Percentiles rank a stretch among this genome's conserved stretches.
Evolutionary conservation across 2,888 invertebrate genomes (phyloP).

Genomic region (Tetragonisca angustula): DNA sequence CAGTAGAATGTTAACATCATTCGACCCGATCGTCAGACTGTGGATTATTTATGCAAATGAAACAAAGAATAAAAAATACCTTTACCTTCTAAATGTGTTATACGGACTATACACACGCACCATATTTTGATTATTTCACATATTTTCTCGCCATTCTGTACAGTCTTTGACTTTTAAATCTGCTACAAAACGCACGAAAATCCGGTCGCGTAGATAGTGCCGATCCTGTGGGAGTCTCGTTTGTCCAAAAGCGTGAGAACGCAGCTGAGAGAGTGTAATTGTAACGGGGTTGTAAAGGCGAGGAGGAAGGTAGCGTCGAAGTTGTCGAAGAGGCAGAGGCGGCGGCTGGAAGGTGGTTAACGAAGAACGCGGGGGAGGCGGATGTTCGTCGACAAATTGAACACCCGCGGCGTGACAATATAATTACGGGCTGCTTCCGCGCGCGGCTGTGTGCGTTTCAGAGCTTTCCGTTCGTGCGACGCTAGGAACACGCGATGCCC

Average conservation of each 20-base stretch:
- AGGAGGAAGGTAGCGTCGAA: constrained; percentile 33
- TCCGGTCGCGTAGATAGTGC: background rate
- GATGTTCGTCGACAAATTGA: constrained; percentile 69
- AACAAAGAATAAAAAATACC: too few relatives aligned
- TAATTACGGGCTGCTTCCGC: constrained; percentile 65
- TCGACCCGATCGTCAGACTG: too few relatives aligned
- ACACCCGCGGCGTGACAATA: constrained; percentile 73
- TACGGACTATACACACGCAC: too few relatives aligned
- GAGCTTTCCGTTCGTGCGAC: constrained; percentile 30
- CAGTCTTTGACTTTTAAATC: too few relatives aligned
- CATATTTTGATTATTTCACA: too few relatives aligned
- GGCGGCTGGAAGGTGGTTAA: constrained; percentile 27
- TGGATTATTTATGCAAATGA: too few relatives aligned
- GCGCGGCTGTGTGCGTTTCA: constrained; percentile 31
- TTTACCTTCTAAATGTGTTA: too few relatives aligned
- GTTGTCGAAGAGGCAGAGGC: constrained; percentile 35
- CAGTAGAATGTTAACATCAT: too few relatives aligned
- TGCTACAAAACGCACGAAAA: too few relatives aligned
- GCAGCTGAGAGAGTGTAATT: background rate
- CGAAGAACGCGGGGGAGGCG: constrained; percentile 55
- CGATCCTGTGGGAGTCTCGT: too few relatives aligned
- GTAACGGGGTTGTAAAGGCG: constrained; percentile 22
- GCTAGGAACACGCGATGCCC: constrained; percentile 54
- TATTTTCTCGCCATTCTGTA: too few relatives aligned
- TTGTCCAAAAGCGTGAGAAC: constrained; percentile 38